A percentile compares a stretch with the other conserved stretches of the same genome.
These are phyloP conservation scores for Ploceus nigricollis DNA, from an alignment of 2,113 vertebrate species.

Conservation along the genomic window DNA sequence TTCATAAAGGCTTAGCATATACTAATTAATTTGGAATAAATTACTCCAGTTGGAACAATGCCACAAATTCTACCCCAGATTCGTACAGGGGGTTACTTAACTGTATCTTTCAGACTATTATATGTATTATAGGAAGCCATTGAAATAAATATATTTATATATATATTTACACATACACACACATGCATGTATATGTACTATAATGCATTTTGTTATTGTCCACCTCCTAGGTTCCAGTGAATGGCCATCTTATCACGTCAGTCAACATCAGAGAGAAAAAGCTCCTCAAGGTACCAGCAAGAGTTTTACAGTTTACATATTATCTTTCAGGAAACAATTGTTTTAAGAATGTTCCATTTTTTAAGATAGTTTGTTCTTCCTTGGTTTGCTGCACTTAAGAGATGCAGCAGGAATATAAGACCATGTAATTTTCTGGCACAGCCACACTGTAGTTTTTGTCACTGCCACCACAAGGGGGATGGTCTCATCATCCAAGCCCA, in stretches of 20 bases:
- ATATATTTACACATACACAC: background rate
- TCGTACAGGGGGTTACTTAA: background rate
- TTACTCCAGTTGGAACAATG: background rate
- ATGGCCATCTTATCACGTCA: conserved; percentile 7
- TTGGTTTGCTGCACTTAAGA: background rate
- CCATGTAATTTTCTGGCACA: background rate
- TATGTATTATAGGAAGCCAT: background rate
- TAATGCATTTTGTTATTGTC: background rate
- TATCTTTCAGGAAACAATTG: background rate
- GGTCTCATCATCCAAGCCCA: background rate
- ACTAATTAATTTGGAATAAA: conserved; percentile 49
- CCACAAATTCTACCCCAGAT: background rate
- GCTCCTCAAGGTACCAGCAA: conserved; percentile 38
- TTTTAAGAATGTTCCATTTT: background rate
- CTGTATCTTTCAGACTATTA: background rate
- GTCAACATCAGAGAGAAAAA: conserved; percentile 36
- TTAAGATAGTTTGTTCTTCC: background rate
- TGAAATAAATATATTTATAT: background rate
- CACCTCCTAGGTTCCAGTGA: conserved; percentile 15
- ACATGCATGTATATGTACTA: background rate
- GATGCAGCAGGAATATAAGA: background rate
- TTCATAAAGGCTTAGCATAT: conserved; percentile 16
- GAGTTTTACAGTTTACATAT: background rate
- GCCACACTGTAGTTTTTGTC: background rate
- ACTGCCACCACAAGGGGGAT: background rate